Percentiles rank a stretch among this genome's conserved stretches.
These are phyloP conservation scores for Odontamblyopus rebecca DNA, from an alignment of 2,797 vertebrate genomes.

Conservation along the genomic window DNA sequence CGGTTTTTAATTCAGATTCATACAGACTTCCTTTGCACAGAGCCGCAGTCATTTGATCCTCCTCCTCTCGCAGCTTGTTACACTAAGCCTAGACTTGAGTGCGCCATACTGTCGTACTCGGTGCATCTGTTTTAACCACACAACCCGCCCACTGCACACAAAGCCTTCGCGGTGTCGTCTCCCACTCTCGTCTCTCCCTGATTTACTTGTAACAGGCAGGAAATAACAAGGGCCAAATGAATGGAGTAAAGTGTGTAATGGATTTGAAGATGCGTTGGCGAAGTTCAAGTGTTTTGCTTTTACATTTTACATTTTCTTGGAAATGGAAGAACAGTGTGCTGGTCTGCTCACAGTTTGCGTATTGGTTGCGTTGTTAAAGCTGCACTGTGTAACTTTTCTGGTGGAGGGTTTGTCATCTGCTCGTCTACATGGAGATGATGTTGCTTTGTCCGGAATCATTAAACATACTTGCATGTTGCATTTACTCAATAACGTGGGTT, in stretches of 20 bases:
- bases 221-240: slow-evolving; percentile 12
- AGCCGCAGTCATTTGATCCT: slow-evolving; percentile 34
- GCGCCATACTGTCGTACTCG: slow-evolving; percentile 35
- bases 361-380: too few relatives aligned
- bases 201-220: slow-evolving; percentile 24
- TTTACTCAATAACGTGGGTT: too few relatives aligned
- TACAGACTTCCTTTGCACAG: slow-evolving; percentile 4
- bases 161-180: slow-evolving; percentile 50
- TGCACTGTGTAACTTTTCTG: too few relatives aligned
- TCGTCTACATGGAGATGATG: too few relatives aligned
- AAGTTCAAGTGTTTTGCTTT: neutral
- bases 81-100: slow-evolving; percentile 29
- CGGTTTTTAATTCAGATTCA: too few relatives aligned
- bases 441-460: too few relatives aligned
- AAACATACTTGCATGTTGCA: too few relatives aligned
- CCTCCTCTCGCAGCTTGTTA: neutral
- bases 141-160: slow-evolving; percentile 54
- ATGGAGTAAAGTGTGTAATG: neutral
- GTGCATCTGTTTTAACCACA: slow-evolving; percentile 41
- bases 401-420: too few relatives aligned
- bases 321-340: neutral
- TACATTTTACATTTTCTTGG: neutral
- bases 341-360: neutral
- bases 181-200: slow-evolving; percentile 36
- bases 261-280: neutral